Percentiles rank a stretch among this genome's conserved stretches.
phyloP scores from a whole-genome alignment of 2,888 invertebrate genomes.

The Pseudococcus longispinus region DNA sequence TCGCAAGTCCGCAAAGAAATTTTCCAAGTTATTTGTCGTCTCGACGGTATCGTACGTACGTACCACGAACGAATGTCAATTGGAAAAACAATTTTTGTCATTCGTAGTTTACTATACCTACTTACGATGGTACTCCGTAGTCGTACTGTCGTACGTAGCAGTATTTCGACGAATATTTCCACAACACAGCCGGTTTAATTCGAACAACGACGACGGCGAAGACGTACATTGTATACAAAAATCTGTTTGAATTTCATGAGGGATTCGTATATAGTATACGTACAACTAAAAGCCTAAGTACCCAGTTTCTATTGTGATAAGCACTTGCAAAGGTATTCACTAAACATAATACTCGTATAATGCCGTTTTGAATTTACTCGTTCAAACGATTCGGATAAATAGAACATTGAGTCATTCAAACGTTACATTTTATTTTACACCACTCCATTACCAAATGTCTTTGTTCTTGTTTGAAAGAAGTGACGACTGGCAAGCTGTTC shows the following conservation, averaged over 20 bases:
- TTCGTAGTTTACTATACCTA: neutral
- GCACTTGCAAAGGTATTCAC: conserved; percentile 41
- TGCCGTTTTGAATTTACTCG: conserved; percentile 43
- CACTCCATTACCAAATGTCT: conserved; percentile 12
- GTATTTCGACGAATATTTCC: conserved; percentile 19
- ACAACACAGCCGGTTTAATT: conserved; percentile 33
- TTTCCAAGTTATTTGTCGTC: neutral
- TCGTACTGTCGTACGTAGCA: neutral
- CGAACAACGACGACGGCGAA: neutral
- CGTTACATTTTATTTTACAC: conserved; percentile 10
- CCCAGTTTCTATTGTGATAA: conserved; percentile 26
- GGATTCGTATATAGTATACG: conserved; percentile 38
- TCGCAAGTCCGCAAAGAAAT: neutral
- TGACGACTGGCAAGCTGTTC: neutral
- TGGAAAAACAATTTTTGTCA: conserved; percentile 33
- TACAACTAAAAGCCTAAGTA: conserved; percentile 30
- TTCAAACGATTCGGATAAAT: conserved; percentile 48
- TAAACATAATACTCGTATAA: conserved; percentile 47
- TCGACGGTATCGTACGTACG: neutral
- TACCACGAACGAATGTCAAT: neutral
- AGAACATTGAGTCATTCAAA: conserved; percentile 45
- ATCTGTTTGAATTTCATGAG: conserved; percentile 33
- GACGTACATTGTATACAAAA: conserved; percentile 41
- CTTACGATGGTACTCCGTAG: too few relatives aligned
- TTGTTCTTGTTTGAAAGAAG: conserved; percentile 21